Base-by-base conservation (phyloP, 1,140 invertebrate genomes). In the Mizuhopecten yessoensis region DNA sequence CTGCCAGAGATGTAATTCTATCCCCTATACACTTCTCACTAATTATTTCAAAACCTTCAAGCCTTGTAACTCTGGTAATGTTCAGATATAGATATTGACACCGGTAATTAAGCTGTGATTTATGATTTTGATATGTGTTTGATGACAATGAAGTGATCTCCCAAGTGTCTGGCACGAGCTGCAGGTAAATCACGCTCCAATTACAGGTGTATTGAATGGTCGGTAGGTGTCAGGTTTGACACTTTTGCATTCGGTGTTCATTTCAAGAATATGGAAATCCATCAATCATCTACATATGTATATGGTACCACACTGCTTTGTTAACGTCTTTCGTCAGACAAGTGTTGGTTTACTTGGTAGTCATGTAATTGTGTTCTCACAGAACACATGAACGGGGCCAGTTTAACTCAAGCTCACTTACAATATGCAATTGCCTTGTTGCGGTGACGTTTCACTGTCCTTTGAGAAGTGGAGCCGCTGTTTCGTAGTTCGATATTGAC, bases 61-160 rank as follows among this genome's bases (percentile, higher is more conserved):
- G 57, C 57, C 57, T 29, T 29, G 57, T 29, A 75, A n/a, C 57
- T 75, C 57, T 29, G n/a, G 36, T 39, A 39, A 39, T 39, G 5
- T 39, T 39, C 36, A 39, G 36, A n/a, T 75, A 75, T 75, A 75
- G 57, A 75, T 75, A 75, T n/a, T 29, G 57, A 75, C 57, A 75
- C 57, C 57, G 2, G 11, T 75, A 75, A 75, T 75, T 75, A 75
- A 75, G 57, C 9, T 17, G 57, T 75, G 57, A 75, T 75, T 75
- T 75, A 75, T 75, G n/a, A 75, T 29, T 75, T 75, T 75, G 57
- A n/a, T 75, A 9, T 7, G 5, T 7, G 15, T 75, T 75, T n/a
- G 57, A 75, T 17, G 57, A 75, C 57, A 75, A 75, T 75, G 57
- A 75, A 29, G 9, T 75, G 23, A 75, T n/a, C 57, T 75, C n/a